Percentiles rank a stretch among this genome's conserved stretches.
These are phyloP conservation scores for Piscicola geometra DNA, from an alignment of 2,888 invertebrate species.

Conservation along the genomic window DNA sequence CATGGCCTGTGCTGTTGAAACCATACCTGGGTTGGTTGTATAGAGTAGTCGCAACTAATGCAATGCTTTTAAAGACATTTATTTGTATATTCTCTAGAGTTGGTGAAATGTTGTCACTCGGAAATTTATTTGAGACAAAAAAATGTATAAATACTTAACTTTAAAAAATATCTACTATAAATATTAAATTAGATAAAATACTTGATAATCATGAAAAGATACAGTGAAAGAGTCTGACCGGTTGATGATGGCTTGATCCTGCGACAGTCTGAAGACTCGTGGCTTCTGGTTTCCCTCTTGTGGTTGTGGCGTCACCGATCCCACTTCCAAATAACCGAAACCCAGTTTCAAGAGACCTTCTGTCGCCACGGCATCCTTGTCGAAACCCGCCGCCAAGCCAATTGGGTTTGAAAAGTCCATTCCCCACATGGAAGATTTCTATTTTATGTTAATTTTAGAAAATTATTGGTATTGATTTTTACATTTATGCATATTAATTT, in stretches of 20 bases:
- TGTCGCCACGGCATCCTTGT: constrained; percentile 90
- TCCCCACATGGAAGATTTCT: constrained; percentile 72
- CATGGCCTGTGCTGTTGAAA: constrained; percentile 91
- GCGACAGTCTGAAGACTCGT: constrained; percentile 77
- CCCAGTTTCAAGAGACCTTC: constrained; percentile 75
- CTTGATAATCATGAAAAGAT: neutral
- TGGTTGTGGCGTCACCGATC: constrained; percentile 87
- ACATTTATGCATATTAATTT: no score
- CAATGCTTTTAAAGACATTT: no score
- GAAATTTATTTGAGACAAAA: no score
- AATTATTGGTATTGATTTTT: neutral
- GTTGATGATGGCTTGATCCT: constrained; percentile 86
- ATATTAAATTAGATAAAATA: no score
- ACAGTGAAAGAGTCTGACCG: constrained; percentile 60
- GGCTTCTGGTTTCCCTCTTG: constrained; percentile 90
- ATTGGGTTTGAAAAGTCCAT: constrained; percentile 76
- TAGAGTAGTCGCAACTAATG: no score
- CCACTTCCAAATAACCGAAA: constrained; percentile 92
- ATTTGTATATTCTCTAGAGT: no score
- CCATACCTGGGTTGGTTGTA: no score
- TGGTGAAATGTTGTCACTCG: no score
- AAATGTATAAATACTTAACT: no score
- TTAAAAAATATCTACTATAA: no score
- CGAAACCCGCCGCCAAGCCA: constrained; percentile 97
- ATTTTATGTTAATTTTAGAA: no score